Percentiles rank a stretch among this genome's conserved stretches.
Evolutionary conservation across 2,888 invertebrate genomes (phyloP).

Genomic region (Drosophila longiperda): DNA sequence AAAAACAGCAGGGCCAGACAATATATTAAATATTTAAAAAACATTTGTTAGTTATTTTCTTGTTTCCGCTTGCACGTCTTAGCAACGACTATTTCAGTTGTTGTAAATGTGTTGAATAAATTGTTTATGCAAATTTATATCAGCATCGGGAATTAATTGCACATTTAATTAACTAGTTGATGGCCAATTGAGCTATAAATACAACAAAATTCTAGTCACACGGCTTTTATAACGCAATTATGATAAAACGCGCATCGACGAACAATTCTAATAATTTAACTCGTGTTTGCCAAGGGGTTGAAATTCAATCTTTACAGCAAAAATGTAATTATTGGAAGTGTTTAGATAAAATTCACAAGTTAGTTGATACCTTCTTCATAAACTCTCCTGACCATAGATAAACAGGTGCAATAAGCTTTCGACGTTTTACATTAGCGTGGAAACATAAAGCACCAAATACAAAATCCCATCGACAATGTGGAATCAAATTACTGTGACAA

Average conservation of each 20-base stretch:
- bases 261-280: background rate
- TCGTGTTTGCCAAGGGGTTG: background rate
- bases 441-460: background rate
- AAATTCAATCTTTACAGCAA: background rate
- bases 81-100: constrained; percentile 32
- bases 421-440: background rate
- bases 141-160: constrained; percentile 43
- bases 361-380: background rate
- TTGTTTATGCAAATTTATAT: constrained; percentile 52
- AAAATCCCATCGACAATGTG: background rate
- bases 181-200: constrained; percentile 51
- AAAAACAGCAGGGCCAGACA: constrained; percentile 10
- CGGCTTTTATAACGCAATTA: background rate
- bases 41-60: constrained; percentile 25
- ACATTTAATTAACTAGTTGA: constrained; percentile 44
- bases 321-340: background rate
- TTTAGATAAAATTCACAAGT: background rate
- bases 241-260: constrained; percentile 7
- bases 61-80: constrained; percentile 22
- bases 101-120: constrained; percentile 9
- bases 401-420: background rate
- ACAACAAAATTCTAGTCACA: constrained; percentile 30
- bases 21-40: constrained; percentile 27
- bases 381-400: background rate
- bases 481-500: background rate